These are phyloP conservation scores for Stegophylla sp. DNA, from an alignment of 2,888 invertebrate species.

Conservation along the genomic window DNA sequence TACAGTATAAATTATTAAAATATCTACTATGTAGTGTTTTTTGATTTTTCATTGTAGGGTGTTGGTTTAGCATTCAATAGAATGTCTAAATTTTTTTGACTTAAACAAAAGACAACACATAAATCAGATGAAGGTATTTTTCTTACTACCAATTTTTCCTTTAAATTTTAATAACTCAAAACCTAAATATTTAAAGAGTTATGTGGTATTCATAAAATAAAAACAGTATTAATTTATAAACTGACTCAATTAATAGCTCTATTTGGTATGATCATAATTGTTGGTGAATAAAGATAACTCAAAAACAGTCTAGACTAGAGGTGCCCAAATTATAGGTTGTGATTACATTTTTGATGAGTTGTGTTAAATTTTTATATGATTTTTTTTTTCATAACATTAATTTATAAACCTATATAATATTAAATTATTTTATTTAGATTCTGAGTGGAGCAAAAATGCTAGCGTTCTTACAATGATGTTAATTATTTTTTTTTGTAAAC, in stretches of 20 bases:
- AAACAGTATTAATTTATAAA: conserved; percentile 67
- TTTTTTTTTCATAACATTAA: too few relatives aligned
- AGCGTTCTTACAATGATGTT: too few relatives aligned
- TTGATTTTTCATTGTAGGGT: conserved; percentile 89
- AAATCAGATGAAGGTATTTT: conserved; percentile 98
- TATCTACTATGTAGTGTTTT: conserved; percentile 88
- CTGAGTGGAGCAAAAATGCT: too few relatives aligned
- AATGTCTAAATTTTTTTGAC: conserved; percentile 95
- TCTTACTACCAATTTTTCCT: conserved; percentile 95
- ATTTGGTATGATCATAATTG: too few relatives aligned
- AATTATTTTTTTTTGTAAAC: too few relatives aligned
- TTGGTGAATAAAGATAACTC: too few relatives aligned
- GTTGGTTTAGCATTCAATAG: conserved; percentile 84
- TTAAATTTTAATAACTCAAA: conserved; percentile 98
- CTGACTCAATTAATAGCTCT: conserved; percentile 97
- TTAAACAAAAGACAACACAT: conserved; percentile 96
- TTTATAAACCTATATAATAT: too few relatives aligned
- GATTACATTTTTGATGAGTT: too few relatives aligned
- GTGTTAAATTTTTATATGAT: too few relatives aligned
- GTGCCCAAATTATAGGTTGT: too few relatives aligned
- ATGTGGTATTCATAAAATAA: neutral
- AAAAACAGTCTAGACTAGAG: too few relatives aligned
- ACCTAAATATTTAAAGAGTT: conserved; percentile 67
- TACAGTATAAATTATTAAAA: neutral
- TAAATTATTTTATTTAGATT: too few relatives aligned